These are phyloP conservation scores for Athene noctua DNA, from an alignment of 2,113 vertebrate species.

Conservation along the genomic window DNA sequence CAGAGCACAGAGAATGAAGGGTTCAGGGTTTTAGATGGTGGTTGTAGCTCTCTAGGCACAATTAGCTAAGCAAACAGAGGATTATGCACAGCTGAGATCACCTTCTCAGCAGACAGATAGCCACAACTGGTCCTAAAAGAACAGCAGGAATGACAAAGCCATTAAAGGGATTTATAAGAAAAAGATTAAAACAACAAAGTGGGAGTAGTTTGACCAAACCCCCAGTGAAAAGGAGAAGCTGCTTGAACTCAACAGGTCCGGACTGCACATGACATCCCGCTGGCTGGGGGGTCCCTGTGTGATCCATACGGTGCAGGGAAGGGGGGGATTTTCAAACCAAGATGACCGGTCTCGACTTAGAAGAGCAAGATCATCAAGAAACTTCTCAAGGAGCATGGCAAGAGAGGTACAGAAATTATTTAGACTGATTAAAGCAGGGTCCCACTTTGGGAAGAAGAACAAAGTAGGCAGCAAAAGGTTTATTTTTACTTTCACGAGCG, in stretches of 20 bases:
- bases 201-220: neutral
- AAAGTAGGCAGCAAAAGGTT: neutral
- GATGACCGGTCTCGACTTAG: neutral
- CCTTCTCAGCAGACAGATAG: neutral
- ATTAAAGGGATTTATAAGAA: neutral
- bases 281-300: accelerated
- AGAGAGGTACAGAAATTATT: neutral
- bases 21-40: neutral
- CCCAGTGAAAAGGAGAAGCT: neutral
- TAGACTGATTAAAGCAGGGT: neutral
- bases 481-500: neutral
- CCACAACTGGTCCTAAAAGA: neutral
- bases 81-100: neutral
- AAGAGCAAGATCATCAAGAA: neutral
- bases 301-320: neutral
- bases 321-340: neutral
- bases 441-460: neutral
- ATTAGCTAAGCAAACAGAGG: slow-evolving; percentile 9
- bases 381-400: neutral
- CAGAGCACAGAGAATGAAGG: neutral
- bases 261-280: accelerated
- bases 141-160: neutral
- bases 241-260: neutral
- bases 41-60: neutral
- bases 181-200: neutral